A percentile compares a stretch with the other conserved stretches of the same genome.
These are phyloP conservation scores for Centroberyx gerrardi DNA, from an alignment of 2,797 vertebrate species.

Conservation along the genomic window DNA sequence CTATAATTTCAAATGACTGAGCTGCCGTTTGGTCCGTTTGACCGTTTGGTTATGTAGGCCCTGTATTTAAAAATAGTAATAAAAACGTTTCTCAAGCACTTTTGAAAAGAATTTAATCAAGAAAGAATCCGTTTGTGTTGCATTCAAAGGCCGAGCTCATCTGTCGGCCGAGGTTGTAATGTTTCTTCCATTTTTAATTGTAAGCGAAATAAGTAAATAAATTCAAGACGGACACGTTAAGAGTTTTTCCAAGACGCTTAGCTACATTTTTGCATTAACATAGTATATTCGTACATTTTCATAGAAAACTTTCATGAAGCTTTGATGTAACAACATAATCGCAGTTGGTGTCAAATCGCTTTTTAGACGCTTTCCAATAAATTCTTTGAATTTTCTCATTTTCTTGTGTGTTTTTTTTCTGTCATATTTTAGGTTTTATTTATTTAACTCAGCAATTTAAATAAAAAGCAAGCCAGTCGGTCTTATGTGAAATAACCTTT, in stretches of 20 bases:
- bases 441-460: no score
- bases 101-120: slow-evolving; percentile 67
- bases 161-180: slow-evolving; percentile 25
- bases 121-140: slow-evolving; percentile 34
- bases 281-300: slow-evolving; percentile 66
- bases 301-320: slow-evolving; percentile 57
- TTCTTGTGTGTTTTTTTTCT: not conserved
- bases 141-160: slow-evolving; percentile 22
- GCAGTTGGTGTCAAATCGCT: slow-evolving; percentile 54
- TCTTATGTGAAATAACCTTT: no score
- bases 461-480: no score
- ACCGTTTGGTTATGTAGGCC: slow-evolving; percentile 16
- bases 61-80: slow-evolving; percentile 47
- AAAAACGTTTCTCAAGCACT: slow-evolving; percentile 70
- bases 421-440: not conserved
- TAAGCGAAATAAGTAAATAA: slow-evolving; percentile 22
- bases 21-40: slow-evolving; percentile 14
- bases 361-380: slow-evolving; percentile 78
- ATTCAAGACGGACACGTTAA: slow-evolving; percentile 10
- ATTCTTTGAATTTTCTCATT: slow-evolving; percentile 50
- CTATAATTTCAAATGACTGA: slow-evolving; percentile 50
- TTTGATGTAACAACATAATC: slow-evolving; percentile 61
- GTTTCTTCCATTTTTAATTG: slow-evolving; percentile 54
- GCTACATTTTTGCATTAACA: slow-evolving; percentile 45
- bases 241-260: slow-evolving; percentile 34